A percentile compares a stretch with the other conserved stretches of the same genome.
phyloP scores from a whole-genome alignment of 2,888 invertebrate species.

The Smittia sp. region DNA sequence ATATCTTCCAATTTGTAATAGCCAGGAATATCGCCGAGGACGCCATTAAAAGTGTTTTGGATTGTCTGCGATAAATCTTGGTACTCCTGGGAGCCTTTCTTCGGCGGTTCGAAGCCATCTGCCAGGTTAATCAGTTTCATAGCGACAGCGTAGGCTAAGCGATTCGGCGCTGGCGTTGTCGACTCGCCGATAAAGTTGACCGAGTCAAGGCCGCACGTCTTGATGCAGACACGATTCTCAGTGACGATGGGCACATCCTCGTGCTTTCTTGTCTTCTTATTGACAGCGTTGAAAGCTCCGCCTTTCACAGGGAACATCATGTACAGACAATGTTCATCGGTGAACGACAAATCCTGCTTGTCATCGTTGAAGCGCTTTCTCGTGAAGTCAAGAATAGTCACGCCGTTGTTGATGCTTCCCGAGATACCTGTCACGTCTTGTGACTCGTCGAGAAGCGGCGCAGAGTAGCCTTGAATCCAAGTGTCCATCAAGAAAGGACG shows the following conservation, averaged over 20 bases:
- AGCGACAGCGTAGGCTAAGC: slow-evolving; percentile 66
- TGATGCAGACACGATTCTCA: slow-evolving; percentile 76
- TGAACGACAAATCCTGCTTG: slow-evolving; percentile 73
- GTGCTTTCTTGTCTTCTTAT: slow-evolving; percentile 82
- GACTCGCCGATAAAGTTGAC: slow-evolving; percentile 50
- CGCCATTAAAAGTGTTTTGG: slow-evolving; percentile 62
- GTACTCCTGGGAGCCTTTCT: slow-evolving; percentile 70
- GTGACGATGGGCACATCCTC: slow-evolving; percentile 69
- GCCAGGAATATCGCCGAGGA: slow-evolving; percentile 64
- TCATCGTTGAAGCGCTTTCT: slow-evolving; percentile 76
- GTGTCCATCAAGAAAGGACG: slow-evolving; percentile 85
- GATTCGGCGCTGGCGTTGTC: slow-evolving; percentile 63
- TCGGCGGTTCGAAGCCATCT: slow-evolving; percentile 71
- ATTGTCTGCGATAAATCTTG: slow-evolving; percentile 67
- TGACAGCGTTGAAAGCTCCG: slow-evolving; percentile 76
- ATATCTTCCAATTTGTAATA: slow-evolving; percentile 69
- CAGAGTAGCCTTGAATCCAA: slow-evolving; percentile 77
- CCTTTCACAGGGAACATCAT: slow-evolving; percentile 85
- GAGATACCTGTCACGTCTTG: slow-evolving; percentile 71
- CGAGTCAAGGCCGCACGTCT: slow-evolving; percentile 69
- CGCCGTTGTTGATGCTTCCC: slow-evolving; percentile 71
- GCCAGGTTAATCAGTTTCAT: slow-evolving; percentile 74
- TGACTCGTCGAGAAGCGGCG: slow-evolving; percentile 67
- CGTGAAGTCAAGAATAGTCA: slow-evolving; percentile 73
- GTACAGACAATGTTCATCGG: slow-evolving; percentile 77